Evolutionary conservation across 2,797 vertebrate genomes (phyloP), one percentile per base, ranked within the genome.

Genomic region (Hoplostethus mediterraneus): DNA sequence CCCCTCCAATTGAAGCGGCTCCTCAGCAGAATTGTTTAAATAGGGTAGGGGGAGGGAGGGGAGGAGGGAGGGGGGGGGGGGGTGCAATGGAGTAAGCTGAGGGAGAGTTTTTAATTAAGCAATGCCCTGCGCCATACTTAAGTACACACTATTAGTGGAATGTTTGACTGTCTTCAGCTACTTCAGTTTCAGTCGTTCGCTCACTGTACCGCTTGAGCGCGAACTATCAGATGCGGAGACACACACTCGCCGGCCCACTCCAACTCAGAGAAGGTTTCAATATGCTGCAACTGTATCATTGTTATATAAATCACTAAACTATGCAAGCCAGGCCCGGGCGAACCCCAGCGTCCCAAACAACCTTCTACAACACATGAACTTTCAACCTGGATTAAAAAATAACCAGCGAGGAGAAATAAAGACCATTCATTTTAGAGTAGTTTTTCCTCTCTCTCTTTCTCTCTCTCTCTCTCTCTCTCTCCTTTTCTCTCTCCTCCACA

Each of bases 401-500:
- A 92, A 90, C 92, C 88, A 91, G 74, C 57, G 6, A 53, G 2
- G 33, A 81, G 82, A 87, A 90, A 93, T 90, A 86, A 88, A 90
- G 85, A 87, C 87, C 73, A 52, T 86, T 89, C 79, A 88, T 86
- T 91, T 79, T 64, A 86, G 81, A 83, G 77, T 72, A 72, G 66
- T 87, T 89, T 79, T 77, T 84, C 73, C 81, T 72, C 82, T 85
- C 71, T 78, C 76, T 60, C 60, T 72, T 1, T 21, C 21, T 21
- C 21, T 21, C 21, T 21, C 21, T 21, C 76, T 73, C 58, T 84
- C 84, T 82, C 83, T 89, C 86, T 81, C 87, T 89, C 86, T 81
- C 87, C 88, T 90, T n/a, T n/a, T 84, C 84, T 82, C 83, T 89
- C 86, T 81, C 87, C 88, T 90, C 90, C 97, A 95, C 96, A 95